These are phyloP conservation scores for Dimorphilus gyrociliatus DNA, from an alignment of 2,888 invertebrate species.

Conservation along the genomic window DNA sequence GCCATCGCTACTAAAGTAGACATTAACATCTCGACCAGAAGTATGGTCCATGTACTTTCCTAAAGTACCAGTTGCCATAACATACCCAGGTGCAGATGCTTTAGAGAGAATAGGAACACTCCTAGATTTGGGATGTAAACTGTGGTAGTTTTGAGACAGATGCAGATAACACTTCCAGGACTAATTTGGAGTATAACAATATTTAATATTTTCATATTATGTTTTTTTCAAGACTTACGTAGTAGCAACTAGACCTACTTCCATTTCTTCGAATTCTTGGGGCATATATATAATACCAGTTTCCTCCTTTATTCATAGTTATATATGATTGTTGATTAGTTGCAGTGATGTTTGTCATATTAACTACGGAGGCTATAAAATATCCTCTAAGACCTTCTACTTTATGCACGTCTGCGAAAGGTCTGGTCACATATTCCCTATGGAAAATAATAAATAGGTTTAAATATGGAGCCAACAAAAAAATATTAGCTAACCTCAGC, in stretches of 20 bases:
- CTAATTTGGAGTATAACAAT: conserved; percentile 12
- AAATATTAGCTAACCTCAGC: background rate
- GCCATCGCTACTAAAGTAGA: conserved; percentile 63
- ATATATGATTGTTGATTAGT: conserved; percentile 63
- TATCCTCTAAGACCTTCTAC: conserved; percentile 71
- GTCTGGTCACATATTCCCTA: conserved; percentile 46
- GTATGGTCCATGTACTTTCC: conserved; percentile 44
- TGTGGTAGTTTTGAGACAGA: conserved; percentile 68
- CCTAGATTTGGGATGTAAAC: conserved; percentile 61
- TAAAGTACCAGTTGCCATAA: conserved; percentile 65
- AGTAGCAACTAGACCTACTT: conserved; percentile 47
- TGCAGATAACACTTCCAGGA: conserved; percentile 56
- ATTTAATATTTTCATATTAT: background rate
- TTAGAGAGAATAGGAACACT: conserved; percentile 66
- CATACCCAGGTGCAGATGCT: conserved; percentile 69
- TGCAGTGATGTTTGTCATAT: conserved; percentile 41
- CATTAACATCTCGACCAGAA: conserved; percentile 21
- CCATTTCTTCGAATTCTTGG: conserved; percentile 55
- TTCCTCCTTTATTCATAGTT: conserved; percentile 68
- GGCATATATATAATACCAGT: conserved; percentile 59
- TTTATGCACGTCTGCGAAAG: conserved; percentile 71
- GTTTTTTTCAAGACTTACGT: conserved; percentile 23
- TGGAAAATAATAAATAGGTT: conserved; percentile 16
- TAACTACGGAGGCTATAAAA: conserved; percentile 67
- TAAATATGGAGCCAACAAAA: background rate